Base-by-base conservation (phyloP, 2,888 invertebrate genomes). In the Neuroscelio doddi region DNA sequence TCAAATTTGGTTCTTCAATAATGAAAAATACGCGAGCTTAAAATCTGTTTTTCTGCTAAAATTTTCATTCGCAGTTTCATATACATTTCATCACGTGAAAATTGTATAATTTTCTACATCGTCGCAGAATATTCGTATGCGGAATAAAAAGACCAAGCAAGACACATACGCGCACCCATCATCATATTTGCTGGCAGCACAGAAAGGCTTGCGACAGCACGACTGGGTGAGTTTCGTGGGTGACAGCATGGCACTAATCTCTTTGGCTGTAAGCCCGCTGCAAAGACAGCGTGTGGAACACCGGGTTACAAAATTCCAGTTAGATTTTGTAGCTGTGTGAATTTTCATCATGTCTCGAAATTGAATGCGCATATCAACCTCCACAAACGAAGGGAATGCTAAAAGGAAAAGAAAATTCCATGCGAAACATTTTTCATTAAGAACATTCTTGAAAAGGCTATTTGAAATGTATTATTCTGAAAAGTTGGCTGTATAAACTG, bases 171-270 rank as follows among this genome's bases (percentile, higher is more conserved):
- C 14, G 12, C 26, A 42, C 52, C 42, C 47, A 42, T 59, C 59
- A 47, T 59, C 29, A 42, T 52, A 42, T 52, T 41, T 16, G 38
- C n/a, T 17, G 41, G 21, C 41, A 41, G 24, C 12, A 42, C 27
- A 38, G 27, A 27, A 30, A 12, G 30, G 41, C 39, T 58, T 38
- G 39, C 45, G 38, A 50, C 50, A 44, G 44, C 16, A 30, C 44
- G 44, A 57, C 38, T 57, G 42, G 30, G 17, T 36, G 53, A 49
- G 41, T 61, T 59, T 59, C 47, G 59, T 44, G 61, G 53, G 49
- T 66, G 68, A 73, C 69, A 62, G 61, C 56, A 57, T 65, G 68
- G 61, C 69, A 71, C 69, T 76, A 76, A 76, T 78, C 69, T 70
- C 62, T 70, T 74, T 76, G 73, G 74, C 73, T 62, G 53, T 64